Conservation (phyloP, 1,140 invertebrate species). For the Piezodorus guildinii region DNA sequence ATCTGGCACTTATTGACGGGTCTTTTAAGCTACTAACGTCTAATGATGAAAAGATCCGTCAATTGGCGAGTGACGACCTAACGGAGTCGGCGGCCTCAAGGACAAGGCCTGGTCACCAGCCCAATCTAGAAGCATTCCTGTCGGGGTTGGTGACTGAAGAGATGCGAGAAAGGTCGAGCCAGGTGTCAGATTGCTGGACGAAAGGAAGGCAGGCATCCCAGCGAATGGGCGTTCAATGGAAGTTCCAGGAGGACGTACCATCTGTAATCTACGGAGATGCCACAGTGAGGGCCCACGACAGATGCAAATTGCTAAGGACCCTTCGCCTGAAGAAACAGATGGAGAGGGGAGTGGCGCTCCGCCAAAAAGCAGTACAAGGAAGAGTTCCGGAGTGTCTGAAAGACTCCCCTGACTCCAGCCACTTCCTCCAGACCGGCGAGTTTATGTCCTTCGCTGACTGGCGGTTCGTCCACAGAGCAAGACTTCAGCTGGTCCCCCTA, state of each 20-base stretch:
- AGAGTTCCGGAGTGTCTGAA: conserved; percentile 13
- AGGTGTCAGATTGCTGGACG: conserved; percentile 2
- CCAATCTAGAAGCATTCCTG: background rate
- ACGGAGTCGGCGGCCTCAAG: background rate
- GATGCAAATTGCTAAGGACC: background rate
- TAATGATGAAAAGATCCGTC: background rate
- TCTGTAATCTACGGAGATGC: background rate
- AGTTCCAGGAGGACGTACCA: background rate
- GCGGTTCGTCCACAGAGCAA: conserved; percentile 30
- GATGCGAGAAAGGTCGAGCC: background rate
- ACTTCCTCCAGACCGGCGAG: conserved; percentile 23
- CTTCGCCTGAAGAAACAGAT: background rate
- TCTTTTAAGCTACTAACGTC: conserved; percentile 2
- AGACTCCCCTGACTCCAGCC: conserved; percentile 6
- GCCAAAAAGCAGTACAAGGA: conserved; percentile 18
- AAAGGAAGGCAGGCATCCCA: background rate
- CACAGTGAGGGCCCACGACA: background rate
- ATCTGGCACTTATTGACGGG: no score
- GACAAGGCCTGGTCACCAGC: background rate
- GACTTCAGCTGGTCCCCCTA: conserved; percentile 25
- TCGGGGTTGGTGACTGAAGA: background rate
- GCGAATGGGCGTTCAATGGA: background rate
- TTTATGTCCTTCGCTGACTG: conserved; percentile 29
- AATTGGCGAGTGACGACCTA: background rate
- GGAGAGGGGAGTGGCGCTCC: background rate